Percentiles rank a stretch among this genome's conserved stretches.
Evolutionary conservation across 2,113 vertebrate species (phyloP).

Genomic region (Morphnarchus princeps): DNA sequence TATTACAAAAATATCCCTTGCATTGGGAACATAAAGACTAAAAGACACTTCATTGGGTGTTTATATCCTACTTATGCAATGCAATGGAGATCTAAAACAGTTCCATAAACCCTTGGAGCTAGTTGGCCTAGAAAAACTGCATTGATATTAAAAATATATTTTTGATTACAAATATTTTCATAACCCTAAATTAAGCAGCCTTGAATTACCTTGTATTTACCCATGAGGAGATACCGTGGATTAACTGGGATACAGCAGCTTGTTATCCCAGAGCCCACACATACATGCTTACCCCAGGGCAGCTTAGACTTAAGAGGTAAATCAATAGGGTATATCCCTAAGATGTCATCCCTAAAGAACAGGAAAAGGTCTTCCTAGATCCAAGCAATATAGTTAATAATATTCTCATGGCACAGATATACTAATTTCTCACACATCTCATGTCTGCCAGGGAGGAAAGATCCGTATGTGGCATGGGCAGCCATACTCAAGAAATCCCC

Average conservation of each 20-base stretch:
- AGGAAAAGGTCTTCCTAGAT: background rate
- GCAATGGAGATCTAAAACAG: background rate
- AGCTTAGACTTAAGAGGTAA: background rate
- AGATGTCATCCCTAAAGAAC: background rate
- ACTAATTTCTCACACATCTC: background rate
- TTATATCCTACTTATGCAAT: background rate
- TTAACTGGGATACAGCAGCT: conserved; percentile 14
- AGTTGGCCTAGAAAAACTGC: background rate
- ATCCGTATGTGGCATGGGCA: background rate
- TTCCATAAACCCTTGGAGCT: background rate
- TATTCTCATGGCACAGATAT: background rate
- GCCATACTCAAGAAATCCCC: background rate
- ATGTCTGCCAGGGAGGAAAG: background rate
- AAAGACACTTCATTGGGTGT: background rate
- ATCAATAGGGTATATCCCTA: background rate
- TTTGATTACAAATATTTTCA: conserved; percentile 1
- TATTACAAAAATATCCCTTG: background rate
- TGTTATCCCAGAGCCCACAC: background rate
- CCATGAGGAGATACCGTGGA: background rate
- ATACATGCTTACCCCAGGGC: background rate
- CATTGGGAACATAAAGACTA: background rate
- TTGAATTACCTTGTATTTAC: background rate
- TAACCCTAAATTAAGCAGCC: background rate
- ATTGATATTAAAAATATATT: background rate
- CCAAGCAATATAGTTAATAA: background rate